Conservation (phyloP, 2,888 invertebrate species). For the Hesperia comma region DNA sequence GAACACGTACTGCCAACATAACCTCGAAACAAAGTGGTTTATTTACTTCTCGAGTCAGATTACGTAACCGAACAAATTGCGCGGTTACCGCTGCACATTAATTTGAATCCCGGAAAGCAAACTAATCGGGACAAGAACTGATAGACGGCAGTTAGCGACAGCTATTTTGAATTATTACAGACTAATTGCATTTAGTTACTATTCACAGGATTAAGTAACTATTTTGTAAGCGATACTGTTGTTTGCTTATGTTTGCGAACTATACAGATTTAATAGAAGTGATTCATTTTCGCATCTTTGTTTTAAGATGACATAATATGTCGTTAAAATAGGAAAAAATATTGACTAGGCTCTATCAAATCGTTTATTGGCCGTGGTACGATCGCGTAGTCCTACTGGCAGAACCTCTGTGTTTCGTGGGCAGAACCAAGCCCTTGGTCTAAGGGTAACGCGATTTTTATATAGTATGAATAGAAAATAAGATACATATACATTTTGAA, state of each 20-base stretch:
- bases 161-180: constrained; percentile 23
- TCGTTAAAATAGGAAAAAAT: too few relatives aligned
- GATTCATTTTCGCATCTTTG: too few relatives aligned
- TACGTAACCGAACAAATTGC: constrained; percentile 63
- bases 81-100: constrained; percentile 50
- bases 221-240: constrained; percentile 8
- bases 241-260: neutral
- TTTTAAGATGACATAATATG: too few relatives aligned
- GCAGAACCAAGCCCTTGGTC: too few relatives aligned
- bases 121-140: constrained; percentile 44
- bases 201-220: constrained; percentile 1
- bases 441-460: too few relatives aligned
- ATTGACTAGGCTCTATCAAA: too few relatives aligned
- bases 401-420: too few relatives aligned
- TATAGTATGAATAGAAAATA: too few relatives aligned
- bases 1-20: constrained; percentile 54
- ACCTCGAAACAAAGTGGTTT: constrained; percentile 63
- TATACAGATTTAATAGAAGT: neutral
- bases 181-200: constrained; percentile 9
- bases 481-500: too few relatives aligned
- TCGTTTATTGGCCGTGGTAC: too few relatives aligned
- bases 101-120: constrained; percentile 53
- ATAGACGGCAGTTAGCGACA: constrained; percentile 27
- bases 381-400: too few relatives aligned
- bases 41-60: constrained; percentile 62